phyloP scores from a whole-genome alignment of 2,888 invertebrate species.

The Andrena minutula region DNA sequence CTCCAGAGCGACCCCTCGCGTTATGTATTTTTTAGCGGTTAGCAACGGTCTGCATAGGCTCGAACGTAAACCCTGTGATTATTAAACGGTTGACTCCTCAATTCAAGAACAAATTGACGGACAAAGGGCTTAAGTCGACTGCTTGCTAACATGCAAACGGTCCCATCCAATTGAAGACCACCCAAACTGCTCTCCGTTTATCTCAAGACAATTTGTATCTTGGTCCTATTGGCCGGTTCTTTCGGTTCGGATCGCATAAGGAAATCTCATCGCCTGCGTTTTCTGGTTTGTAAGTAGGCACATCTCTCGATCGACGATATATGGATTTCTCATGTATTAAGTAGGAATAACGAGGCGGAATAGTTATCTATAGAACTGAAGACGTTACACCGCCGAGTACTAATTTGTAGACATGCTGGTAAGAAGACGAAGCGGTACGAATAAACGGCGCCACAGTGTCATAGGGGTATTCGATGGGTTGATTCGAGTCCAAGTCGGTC shows the following conservation, averaged over 20 bases:
- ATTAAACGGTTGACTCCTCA: conserved; percentile 76
- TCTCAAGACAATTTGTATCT: conserved; percentile 48
- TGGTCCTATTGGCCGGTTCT: conserved; percentile 7
- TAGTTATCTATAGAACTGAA: neutral
- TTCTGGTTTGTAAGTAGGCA: too few relatives aligned
- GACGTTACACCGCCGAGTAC: neutral
- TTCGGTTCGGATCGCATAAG: neutral
- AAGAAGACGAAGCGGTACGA: conserved; percentile 35
- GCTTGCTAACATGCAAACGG: conserved; percentile 81
- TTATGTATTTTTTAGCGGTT: conserved; percentile 28
- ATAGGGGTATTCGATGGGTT: conserved; percentile 33
- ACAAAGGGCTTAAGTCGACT: conserved; percentile 81
- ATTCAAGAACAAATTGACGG: conserved; percentile 81
- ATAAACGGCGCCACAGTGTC: conserved; percentile 14
- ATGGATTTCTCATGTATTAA: too few relatives aligned
- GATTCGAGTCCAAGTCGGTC: conserved; percentile 44
- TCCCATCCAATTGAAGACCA: conserved; percentile 81
- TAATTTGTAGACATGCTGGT: conserved; percentile 28
- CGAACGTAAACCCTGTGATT: conserved; percentile 52
- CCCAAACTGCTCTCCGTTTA: conserved; percentile 76
- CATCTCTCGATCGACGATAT: neutral
- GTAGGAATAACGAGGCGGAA: neutral
- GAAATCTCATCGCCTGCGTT: neutral
- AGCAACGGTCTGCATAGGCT: conserved; percentile 46
- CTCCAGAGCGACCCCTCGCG: too few relatives aligned